These are phyloP conservation scores for Andrena trimmerana DNA, from an alignment of 2,888 invertebrate species.

Conservation along the genomic window DNA sequence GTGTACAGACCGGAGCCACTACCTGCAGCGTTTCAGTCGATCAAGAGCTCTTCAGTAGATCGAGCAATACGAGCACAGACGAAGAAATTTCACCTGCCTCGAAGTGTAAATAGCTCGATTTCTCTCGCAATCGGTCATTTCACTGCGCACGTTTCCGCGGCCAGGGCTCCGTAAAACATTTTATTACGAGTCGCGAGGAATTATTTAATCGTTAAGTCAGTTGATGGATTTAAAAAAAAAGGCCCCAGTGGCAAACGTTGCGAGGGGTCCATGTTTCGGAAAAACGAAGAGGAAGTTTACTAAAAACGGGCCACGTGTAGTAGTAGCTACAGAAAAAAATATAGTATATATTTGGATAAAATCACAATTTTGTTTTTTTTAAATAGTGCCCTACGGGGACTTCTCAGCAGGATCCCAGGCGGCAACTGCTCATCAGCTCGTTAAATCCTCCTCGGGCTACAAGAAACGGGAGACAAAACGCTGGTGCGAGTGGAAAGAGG, in stretches of 20 bases:
- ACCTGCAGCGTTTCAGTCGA: background rate
- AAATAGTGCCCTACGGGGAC: background rate
- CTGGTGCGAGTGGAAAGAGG: background rate
- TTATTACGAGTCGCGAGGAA: background rate
- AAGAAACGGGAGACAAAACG: background rate
- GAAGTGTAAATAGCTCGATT: background rate
- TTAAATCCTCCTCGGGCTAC: too few species aligned
- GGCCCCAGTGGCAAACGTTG: too few species aligned
- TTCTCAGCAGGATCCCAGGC: background rate
- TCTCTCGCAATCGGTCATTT: background rate
- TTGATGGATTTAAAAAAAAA: background rate
- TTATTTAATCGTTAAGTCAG: background rate
- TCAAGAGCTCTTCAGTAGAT: constrained; percentile 24
- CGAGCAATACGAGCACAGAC: constrained; percentile 17
- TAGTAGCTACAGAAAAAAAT: too few species aligned
- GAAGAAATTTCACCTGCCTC: constrained; percentile 15
- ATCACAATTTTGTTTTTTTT: too few species aligned
- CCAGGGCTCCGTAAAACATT: background rate
- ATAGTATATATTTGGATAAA: too few species aligned
- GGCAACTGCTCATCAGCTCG: too few species aligned
- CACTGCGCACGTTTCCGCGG: background rate
- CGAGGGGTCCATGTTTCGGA: too few species aligned
- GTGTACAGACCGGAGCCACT: constrained; percentile 5
- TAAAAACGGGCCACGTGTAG: too few species aligned
- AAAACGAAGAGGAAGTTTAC: too few species aligned